These are phyloP conservation scores for Xanthia icteritia DNA, from an alignment of 2,888 invertebrate genomes.

Conservation along the genomic window DNA sequence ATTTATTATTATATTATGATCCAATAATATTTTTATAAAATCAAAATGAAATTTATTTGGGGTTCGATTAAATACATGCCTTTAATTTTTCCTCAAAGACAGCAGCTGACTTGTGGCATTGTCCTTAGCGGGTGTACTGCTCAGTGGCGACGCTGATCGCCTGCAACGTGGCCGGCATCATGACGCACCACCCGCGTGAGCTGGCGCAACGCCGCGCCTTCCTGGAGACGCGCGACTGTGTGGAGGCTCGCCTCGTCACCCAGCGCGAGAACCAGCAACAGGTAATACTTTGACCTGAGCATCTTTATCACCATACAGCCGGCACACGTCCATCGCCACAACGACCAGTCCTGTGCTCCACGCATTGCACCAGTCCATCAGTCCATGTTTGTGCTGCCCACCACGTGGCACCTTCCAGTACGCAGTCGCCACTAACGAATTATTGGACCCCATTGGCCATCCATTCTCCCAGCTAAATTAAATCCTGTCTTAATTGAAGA, in stretches of 20 bases:
- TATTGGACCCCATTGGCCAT: not conserved
- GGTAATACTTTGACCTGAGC: constrained; percentile 86
- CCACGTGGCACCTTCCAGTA: too few species aligned
- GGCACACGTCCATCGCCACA: not conserved
- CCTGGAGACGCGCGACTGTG: constrained; percentile 98
- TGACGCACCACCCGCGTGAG: constrained; percentile 98
- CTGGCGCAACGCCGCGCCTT: constrained; percentile 97
- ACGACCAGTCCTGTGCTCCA: not conserved
- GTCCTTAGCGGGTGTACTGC: constrained; percentile 91
- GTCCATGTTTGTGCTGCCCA: not conserved
- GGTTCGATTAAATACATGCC: not conserved
- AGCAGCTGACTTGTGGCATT: constrained; percentile 23
- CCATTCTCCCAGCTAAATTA: not conserved
- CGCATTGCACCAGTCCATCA: not conserved
- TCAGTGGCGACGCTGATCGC: constrained; percentile 93
- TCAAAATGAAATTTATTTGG: not conserved
- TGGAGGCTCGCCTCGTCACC: constrained; percentile 96
- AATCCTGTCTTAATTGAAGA: not conserved
- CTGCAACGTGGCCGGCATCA: constrained; percentile 95
- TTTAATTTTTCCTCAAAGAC: too few species aligned
- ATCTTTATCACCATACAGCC: too few species aligned
- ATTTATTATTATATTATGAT: too few species aligned
- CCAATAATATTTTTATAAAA: not conserved
- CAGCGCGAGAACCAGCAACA: constrained; percentile 98
- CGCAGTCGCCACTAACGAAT: not conserved